A percentile compares a stretch with the other conserved stretches of the same genome.
phyloP scores from a whole-genome alignment of 1,140 invertebrate genomes.

The Drosophila lacteicornis region DNA sequence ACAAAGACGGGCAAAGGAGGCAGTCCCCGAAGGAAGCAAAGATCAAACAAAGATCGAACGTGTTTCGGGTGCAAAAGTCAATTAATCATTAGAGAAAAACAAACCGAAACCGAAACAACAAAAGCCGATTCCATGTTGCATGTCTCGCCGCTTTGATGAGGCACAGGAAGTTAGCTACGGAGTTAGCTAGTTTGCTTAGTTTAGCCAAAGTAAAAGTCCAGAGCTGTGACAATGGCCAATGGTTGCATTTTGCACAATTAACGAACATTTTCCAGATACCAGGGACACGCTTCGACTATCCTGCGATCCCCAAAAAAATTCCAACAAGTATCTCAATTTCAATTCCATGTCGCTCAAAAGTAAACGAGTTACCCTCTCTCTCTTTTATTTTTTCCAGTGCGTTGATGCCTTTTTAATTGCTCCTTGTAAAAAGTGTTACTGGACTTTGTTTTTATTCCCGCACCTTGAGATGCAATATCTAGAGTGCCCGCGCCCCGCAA shows the following conservation, averaged over 20 bases:
- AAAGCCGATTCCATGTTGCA: constrained; percentile 52
- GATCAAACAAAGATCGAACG: constrained; percentile 74
- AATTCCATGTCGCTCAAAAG: constrained; percentile 14
- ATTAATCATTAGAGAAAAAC: constrained; percentile 77
- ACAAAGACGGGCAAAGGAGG: constrained; percentile 22
- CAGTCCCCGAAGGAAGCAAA: constrained; percentile 43
- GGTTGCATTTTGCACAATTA: constrained; percentile 63
- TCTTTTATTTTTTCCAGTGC: constrained; percentile 1
- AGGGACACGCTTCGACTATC: constrained; percentile 44
- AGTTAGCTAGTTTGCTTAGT: constrained; percentile 13
- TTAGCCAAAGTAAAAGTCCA: constrained; percentile 62
- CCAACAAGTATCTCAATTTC: constrained; percentile 59
- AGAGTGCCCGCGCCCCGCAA: constrained; percentile 11
- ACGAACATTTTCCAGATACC: constrained; percentile 68
- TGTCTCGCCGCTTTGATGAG: constrained; percentile 40
- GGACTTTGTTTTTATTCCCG: constrained; percentile 17
- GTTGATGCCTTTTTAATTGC: constrained; percentile 63
- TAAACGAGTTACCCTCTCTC: constrained; percentile 48
- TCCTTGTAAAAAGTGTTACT: constrained; percentile 5
- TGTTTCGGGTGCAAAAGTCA: constrained; percentile 79
- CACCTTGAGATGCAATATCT: constrained; percentile 4
- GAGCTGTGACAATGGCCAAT: constrained; percentile 62
- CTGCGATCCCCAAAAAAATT: constrained; percentile 40
- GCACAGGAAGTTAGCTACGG: constrained; percentile 39
- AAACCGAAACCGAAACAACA: constrained; percentile 23